Percentiles rank a stretch among this genome's conserved stretches.
Evolutionary conservation across 2,113 vertebrate species (phyloP).

Genomic region (Gymnobelideus leadbeateri): DNA sequence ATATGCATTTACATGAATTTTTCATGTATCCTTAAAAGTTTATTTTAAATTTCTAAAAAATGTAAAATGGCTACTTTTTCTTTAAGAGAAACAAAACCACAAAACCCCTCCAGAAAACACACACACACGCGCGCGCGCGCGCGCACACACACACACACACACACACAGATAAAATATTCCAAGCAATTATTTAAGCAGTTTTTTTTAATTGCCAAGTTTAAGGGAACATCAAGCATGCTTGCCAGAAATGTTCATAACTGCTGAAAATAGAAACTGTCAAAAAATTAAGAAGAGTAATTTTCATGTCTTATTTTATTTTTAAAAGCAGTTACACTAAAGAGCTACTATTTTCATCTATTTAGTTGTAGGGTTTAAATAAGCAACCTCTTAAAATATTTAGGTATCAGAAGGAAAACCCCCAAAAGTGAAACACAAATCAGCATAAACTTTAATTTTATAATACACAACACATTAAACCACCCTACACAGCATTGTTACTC

Average conservation of each 20-base stretch:
- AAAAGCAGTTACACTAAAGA: neutral
- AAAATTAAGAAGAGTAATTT: constrained; percentile 38
- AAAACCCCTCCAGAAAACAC: neutral
- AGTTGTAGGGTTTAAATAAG: neutral
- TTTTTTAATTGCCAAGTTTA: constrained; percentile 28
- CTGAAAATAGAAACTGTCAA: constrained; percentile 17
- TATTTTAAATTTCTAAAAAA: constrained; percentile 27
- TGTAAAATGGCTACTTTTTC: constrained; percentile 18
- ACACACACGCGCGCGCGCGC: neutral
- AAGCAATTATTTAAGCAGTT: neutral
- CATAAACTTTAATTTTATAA: constrained; percentile 22
- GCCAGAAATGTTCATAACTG: neutral
- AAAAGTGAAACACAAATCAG: constrained; percentile 33
- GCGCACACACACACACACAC: neutral
- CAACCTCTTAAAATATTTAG: constrained; percentile 21
- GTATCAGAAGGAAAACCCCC: constrained; percentile 9
- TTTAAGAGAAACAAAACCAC: constrained; percentile 5
- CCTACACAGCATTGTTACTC: neutral
- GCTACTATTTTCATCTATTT: constrained; percentile 2
- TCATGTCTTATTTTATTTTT: constrained; percentile 46
- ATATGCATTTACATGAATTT: neutral
- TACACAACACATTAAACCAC: neutral
- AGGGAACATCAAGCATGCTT: neutral
- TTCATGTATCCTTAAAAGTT: constrained; percentile 13
- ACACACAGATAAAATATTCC: constrained; percentile 17